Evolutionary conservation across 1,140 invertebrate species (phyloP).

Genomic region (Triops cancriformis): DNA sequence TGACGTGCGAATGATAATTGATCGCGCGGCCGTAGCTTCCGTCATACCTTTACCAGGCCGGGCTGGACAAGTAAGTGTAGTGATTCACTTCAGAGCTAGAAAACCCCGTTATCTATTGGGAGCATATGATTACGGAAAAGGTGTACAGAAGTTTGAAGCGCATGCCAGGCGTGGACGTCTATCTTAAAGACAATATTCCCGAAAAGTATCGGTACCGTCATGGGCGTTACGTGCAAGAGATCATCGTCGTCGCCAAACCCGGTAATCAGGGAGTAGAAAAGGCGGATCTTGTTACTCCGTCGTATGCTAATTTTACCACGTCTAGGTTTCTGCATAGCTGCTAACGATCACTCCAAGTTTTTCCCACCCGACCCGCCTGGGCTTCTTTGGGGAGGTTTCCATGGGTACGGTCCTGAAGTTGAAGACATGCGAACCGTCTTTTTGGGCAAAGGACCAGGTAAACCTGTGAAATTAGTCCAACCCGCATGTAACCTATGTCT

Average conservation of each 20-base stretch:
- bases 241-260: slow-evolving; percentile 33
- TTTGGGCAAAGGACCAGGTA: slow-evolving; percentile 38
- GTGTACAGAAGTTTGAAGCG: slow-evolving; percentile 30
- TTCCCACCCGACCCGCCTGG: slow-evolving; percentile 26
- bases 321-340: slow-evolving; percentile 27
- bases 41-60: slow-evolving; percentile 20
- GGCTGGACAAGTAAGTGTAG: slow-evolving; percentile 18
- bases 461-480: not conserved
- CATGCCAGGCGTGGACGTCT: slow-evolving; percentile 35
- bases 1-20: slow-evolving; percentile 25
- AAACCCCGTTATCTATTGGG: not conserved
- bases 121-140: not conserved
- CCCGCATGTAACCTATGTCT: not conserved
- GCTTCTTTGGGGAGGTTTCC: slow-evolving; percentile 32
- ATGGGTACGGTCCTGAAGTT: slow-evolving; percentile 37
- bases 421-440: slow-evolving; percentile 40
- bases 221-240: slow-evolving; percentile 33
- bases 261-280: slow-evolving; percentile 20
- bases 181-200: slow-evolving; percentile 36
- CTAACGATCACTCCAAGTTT: slow-evolving; percentile 28
- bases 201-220: slow-evolving; percentile 37
- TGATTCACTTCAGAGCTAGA: not conserved
- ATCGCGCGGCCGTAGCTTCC: slow-evolving; percentile 23
- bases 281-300: not conserved
- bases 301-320: not conserved